Percentiles rank a stretch among this genome's conserved stretches.
Evolutionary conservation across 2,888 invertebrate genomes (phyloP).

Genomic region (Apamea anceps): DNA sequence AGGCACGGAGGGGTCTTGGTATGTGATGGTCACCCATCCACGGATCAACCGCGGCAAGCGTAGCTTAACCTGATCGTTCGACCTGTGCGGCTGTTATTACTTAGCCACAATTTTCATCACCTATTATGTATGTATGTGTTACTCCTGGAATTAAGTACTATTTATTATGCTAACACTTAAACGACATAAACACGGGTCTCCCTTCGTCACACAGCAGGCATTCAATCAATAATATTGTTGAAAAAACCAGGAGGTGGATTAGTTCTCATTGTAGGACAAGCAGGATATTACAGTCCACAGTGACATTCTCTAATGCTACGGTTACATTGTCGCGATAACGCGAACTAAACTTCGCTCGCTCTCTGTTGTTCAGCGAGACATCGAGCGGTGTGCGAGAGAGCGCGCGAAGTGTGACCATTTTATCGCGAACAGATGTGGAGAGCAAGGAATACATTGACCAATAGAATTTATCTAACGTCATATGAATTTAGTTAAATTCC

Average conservation of each 20-base stretch:
- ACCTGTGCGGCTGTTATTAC: too few species aligned
- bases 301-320: neutral
- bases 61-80: too few species aligned
- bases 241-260: neutral
- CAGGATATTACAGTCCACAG: neutral
- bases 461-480: neutral
- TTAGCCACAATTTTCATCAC: neutral
- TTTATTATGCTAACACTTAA: neutral
- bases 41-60: too few species aligned
- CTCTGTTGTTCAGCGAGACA: neutral
- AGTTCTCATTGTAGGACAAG: neutral
- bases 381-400: neutral
- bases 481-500: neutral
- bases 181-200: neutral
- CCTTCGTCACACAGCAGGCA: conserved; percentile 5
- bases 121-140: neutral
- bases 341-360: neutral
- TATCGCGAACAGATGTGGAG: neutral
- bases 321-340: neutral
- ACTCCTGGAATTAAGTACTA: neutral
- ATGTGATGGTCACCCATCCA: too few species aligned
- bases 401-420: neutral
- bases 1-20: too few species aligned
- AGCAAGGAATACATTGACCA: neutral
- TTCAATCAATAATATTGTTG: conserved; percentile 2